phyloP scores from a whole-genome alignment of 2,888 invertebrate genomes.

The Nomada fabriciana region DNA sequence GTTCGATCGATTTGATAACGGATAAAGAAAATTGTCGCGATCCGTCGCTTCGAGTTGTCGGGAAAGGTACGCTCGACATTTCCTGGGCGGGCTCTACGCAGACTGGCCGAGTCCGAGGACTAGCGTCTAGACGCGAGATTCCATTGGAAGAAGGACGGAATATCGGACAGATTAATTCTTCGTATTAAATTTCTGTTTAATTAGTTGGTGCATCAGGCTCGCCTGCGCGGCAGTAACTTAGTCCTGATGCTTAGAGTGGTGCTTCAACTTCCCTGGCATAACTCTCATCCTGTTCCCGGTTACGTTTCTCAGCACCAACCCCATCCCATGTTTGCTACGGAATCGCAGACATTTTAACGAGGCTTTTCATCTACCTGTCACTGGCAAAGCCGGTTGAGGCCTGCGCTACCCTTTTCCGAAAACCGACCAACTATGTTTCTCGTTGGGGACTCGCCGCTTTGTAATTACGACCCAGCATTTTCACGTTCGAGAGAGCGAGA shows the following conservation, averaged over 20 bases:
- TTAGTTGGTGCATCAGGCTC: conserved; percentile 64
- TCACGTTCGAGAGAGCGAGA: conserved; percentile 17
- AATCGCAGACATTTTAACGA: conserved; percentile 67
- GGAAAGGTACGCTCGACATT: neutral
- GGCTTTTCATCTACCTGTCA: conserved; percentile 69
- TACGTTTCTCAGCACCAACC: neutral
- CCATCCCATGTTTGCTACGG: conserved; percentile 11
- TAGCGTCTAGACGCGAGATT: conserved; percentile 18
- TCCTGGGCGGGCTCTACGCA: neutral
- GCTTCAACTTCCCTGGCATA: conserved; percentile 36
- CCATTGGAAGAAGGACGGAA: conserved; percentile 45
- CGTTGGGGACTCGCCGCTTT: conserved; percentile 46
- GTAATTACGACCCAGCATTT: conserved; percentile 59
- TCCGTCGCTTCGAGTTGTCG: neutral
- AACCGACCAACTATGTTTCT: conserved; percentile 57
- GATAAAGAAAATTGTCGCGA: neutral
- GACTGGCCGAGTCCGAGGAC: neutral
- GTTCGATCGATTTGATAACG: neutral
- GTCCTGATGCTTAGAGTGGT: conserved; percentile 56
- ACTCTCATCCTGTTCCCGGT: conserved; percentile 20
- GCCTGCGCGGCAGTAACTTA: conserved; percentile 59
- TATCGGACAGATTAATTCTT: conserved; percentile 63
- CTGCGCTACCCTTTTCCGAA: conserved; percentile 59
- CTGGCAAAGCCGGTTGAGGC: conserved; percentile 51
- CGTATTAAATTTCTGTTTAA: conserved; percentile 71